phyloP scores from a whole-genome alignment of 2,797 vertebrate species.

The Peromyscus nudipes region DNA sequence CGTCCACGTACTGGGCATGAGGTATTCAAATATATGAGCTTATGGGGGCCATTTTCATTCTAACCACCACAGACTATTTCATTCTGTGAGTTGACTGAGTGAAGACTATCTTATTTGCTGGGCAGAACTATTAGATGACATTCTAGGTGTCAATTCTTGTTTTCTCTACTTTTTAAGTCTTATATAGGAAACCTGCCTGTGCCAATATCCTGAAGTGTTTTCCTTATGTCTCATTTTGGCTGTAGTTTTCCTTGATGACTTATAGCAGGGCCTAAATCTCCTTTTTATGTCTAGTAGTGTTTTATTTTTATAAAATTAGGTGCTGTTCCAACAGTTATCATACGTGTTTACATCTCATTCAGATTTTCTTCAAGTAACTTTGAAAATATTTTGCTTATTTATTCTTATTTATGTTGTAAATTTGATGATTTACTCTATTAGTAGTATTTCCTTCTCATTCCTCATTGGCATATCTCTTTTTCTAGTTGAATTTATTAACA shows the following conservation, averaged over 20 bases:
- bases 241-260: not conserved
- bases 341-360: not conserved
- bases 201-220: not conserved
- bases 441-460: not conserved
- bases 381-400: not conserved
- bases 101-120: not conserved
- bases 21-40: too few relatives aligned
- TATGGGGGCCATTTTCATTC: not conserved
- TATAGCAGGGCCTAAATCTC: not conserved
- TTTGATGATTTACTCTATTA: not conserved
- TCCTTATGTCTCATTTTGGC: not conserved
- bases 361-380: not conserved
- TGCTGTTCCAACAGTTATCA: not conserved
- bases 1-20: too few relatives aligned
- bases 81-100: not conserved
- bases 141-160: not conserved
- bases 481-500: too few relatives aligned
- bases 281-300: not conserved
- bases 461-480: not conserved
- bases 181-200: not conserved
- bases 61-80: not conserved
- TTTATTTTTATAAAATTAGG: not conserved
- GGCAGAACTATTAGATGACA: not conserved
- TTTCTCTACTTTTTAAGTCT: not conserved
- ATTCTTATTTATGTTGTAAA: not conserved